Evolutionary conservation across 2,888 invertebrate species (phyloP), one percentile per base, ranked within the genome.

Genomic region (Hydraecia micacea): DNA sequence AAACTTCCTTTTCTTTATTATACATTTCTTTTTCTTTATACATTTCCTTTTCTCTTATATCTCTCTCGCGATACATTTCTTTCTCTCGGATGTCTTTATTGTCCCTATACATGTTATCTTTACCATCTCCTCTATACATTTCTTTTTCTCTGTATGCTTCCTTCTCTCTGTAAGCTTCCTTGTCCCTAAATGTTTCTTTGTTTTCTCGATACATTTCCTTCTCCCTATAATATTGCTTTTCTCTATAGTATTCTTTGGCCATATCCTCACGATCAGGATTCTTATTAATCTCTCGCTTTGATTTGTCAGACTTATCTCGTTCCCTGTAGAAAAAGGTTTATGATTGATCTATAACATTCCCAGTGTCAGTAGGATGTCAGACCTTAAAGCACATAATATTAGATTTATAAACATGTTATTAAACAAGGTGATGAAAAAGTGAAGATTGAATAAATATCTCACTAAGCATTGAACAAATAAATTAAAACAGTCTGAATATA

Each of bases 231-330:
- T 95, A 96, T 90, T 94, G 95, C 88, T 96, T 96, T 83, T 96
- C 96, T 90, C 96, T 95, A 91, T 96, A 96, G 89, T 95, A 96
- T 83, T 96, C 96, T 95, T 96, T 97, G 89, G 95, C 84, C 88
- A 95, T 91, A 73, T 96, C 97, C 79, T 96, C 97, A 86, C 96
- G 94, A 58, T 97, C 96, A 86, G 93, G 79, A 88, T 91, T 93
- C 90, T 95, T 96, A 86, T 79, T 89, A 60, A 95, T 83, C 42
- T 96, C 96, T 88, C 96, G 92, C 91, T 96, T 96, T 62, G 92
- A 73, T 92, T 96, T 97, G 65, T 97, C 96, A 87, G 94, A 85
- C 89, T 96, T 97, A 86, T 97, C 97, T 84, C 96, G 95, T 84
- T 97, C 97, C 93, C 97, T 96, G 94, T 92, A 89, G 86, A 94